A percentile compares a stretch with the other conserved stretches of the same genome.
Conservation (phyloP, 2,888 invertebrate species). For the Heteromyza rotundicornis region DNA sequence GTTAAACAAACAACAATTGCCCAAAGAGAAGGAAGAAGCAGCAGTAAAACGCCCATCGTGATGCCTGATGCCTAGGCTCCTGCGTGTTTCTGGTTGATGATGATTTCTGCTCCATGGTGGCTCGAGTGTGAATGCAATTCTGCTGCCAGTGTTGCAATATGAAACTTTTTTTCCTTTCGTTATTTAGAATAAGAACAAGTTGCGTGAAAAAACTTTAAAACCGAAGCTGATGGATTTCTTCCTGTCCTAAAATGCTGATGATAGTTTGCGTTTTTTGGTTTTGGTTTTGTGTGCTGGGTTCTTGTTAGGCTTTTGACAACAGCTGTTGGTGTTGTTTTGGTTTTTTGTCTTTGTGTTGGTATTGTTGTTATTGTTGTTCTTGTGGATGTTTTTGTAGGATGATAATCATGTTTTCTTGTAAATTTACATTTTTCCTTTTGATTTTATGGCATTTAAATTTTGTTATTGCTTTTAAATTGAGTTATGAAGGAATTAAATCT, state of each 20-base stretch:
- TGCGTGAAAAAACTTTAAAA: not conserved
- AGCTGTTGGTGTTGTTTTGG: not conserved
- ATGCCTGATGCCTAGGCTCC: too few species aligned
- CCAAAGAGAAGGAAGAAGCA: constrained; percentile 14
- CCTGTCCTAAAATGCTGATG: not conserved
- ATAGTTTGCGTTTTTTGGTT: too few species aligned
- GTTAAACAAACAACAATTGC: constrained; percentile 53
- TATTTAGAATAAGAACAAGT: not conserved
- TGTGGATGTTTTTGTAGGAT: not conserved
- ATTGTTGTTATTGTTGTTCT: not conserved
- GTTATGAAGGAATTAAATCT: too few species aligned
- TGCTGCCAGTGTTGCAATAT: not conserved
- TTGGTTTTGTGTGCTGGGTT: not conserved
- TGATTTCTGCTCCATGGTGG: not conserved
- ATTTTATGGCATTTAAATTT: too few species aligned
- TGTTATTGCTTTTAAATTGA: too few species aligned
- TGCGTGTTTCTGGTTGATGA: too few species aligned
- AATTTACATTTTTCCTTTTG: too few species aligned
- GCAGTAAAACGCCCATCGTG: not conserved
- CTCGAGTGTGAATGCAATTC: not conserved
- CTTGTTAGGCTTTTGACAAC: not conserved
- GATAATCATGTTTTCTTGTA: too few species aligned
- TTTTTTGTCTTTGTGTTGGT: not conserved
- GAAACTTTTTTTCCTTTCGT: not conserved
- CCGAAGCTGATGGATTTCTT: not conserved